Evolutionary conservation across 35 echinoderm and acorn worm genomes (phyloP).

Genomic region (Hemicentrotus pulcherrimus): DNA sequence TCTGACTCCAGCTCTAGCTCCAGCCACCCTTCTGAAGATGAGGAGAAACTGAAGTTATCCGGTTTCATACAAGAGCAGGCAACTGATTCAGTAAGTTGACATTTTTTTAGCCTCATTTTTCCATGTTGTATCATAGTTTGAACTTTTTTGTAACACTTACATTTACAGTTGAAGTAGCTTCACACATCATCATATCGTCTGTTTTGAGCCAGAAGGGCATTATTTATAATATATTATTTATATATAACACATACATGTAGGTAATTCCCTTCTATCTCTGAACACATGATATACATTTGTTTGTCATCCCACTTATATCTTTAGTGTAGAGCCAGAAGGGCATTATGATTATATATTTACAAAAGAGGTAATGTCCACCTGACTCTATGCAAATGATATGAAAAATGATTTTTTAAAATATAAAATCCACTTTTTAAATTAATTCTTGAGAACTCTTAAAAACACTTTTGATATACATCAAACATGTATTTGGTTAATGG

Average conservation of each 20-base stretch:
- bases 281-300: too few relatives aligned
- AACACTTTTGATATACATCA: too few relatives aligned
- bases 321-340: not conserved
- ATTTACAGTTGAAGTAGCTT: too few relatives aligned
- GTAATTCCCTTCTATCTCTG: too few relatives aligned
- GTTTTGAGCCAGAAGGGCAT: not conserved
- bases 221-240: too few relatives aligned
- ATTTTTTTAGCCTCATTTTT: not conserved
- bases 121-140: not conserved
- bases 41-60: slow-evolving; percentile 34
- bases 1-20: not conserved
- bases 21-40: slow-evolving; percentile 22
- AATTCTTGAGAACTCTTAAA: too few relatives aligned
- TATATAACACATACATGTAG: too few relatives aligned
- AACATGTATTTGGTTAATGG: too few relatives aligned
- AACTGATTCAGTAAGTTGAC: slow-evolving; percentile 24
- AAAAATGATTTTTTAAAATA: too few relatives aligned
- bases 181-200: not conserved
- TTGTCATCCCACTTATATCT: not conserved
- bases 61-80: slow-evolving; percentile 38
- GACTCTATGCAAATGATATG: too few relatives aligned
- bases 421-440: too few relatives aligned
- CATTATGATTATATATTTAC: not conserved
- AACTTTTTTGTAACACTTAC: not conserved
- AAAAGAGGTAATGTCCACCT: too few relatives aligned